Evolutionary conservation across 2,797 vertebrate species (phyloP), one percentile per base, ranked within the genome.

Genomic region (Tenualosa ilisha): DNA sequence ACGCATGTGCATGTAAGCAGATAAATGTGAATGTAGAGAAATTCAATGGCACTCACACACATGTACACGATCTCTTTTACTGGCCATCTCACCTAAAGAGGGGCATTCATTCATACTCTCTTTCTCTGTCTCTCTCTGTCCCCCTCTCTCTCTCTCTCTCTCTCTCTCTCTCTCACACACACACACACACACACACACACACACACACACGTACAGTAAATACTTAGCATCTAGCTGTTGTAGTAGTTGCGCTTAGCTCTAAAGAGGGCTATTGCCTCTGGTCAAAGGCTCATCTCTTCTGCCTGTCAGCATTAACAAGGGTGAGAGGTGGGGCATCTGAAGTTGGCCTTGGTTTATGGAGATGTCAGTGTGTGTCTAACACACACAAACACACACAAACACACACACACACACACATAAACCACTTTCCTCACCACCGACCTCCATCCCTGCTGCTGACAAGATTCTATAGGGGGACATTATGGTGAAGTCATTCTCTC

Each of bases 301-400:
- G 50, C 15, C 68, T 75, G 68, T 20, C 24, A 31, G 63, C 9
- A 31, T 9, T 37, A 31, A 37, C 63, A 12, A 68, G 63, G 26
- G 26, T 3, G 63, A 11, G 63, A 68, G 63, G 24, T 68, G 63
- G 63, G 63, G 6, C 9, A 9, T 31, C 91, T 92, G 89, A 93
- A 93, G 87, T 87, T 40, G 83, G 89, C 85, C 88, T 88, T 85
- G 83, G 88, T 86, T 89, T 79, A 86, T 86, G 84, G 17, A 88
- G 88, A 91, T 86, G 87, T 89, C 86, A 82, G 3, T 31, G 13
- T 75, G 85, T 89, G 83, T 68, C 56, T 89, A 86, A 89, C 88
- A 81, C 75, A 72, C 26, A 40, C 65, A 72, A 26, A 72, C 65
- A 37, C 65, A 12, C 65, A 72, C 31, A 72, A 13, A 40, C 68